Percentiles rank a stretch among this genome's conserved stretches.
Evolutionary conservation across 2,888 invertebrate genomes (phyloP).

Genomic region (Geophilus truncorum): DNA sequence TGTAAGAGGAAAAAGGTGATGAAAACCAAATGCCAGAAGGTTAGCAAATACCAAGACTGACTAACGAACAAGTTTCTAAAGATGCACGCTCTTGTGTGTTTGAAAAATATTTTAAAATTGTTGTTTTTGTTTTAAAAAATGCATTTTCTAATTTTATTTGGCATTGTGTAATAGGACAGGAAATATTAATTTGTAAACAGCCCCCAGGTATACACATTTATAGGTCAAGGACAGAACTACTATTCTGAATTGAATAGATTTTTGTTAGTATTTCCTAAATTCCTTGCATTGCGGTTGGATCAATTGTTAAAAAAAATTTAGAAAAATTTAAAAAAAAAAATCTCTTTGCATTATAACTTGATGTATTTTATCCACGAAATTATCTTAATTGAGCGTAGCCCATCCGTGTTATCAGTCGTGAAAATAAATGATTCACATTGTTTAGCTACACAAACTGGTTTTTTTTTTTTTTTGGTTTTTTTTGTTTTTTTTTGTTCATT

Average conservation of each 20-base stretch:
- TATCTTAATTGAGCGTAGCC: background rate
- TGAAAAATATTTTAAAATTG: background rate
- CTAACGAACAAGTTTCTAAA: background rate
- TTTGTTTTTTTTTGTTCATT: background rate
- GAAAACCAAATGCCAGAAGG: constrained; percentile 17
- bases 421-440: too few relatives aligned
- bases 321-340: background rate
- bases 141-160: background rate
- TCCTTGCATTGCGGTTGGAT: background rate
- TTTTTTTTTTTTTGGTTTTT: too few relatives aligned
- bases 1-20: constrained; percentile 15
- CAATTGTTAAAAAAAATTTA: background rate
- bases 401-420: background rate
- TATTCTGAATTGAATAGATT: background rate
- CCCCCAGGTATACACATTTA: background rate
- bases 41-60: background rate
- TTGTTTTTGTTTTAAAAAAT: too few relatives aligned
- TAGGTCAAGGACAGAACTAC: constrained; percentile 3
- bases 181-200: constrained; percentile 8
- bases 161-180: background rate
- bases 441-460: too few relatives aligned
- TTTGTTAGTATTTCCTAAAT: constrained; percentile 3
- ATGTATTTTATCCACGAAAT: too few relatives aligned
- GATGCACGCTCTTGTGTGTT: background rate
- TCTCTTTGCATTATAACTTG: background rate